Base-by-base conservation (phyloP, 2,113 vertebrate genomes). In the Mixornis gularis region DNA sequence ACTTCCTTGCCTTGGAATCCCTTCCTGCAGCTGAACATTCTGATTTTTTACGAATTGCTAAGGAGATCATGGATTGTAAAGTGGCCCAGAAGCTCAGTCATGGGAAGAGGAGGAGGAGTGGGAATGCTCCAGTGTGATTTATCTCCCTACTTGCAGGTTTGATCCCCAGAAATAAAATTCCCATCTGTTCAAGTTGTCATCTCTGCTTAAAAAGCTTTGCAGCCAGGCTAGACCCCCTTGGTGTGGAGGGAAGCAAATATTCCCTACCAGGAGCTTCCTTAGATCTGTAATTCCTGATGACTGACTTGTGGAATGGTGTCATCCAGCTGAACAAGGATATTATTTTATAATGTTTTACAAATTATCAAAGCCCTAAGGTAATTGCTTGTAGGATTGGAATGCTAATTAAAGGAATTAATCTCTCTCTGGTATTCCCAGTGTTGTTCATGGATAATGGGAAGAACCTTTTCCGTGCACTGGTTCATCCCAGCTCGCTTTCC, bases 211-310 rank as follows among this genome's bases (percentile, higher is more conserved):
- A 80, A 49, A 41, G 14, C 44, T 92, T 79, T 85, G 12, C 6
- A 49, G 49, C 13, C 17, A 10, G 34, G 16, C 30, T 19, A 8
- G 79, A 68, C 1, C 12, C 29, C 48, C 8, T 14, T 30, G 58
- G 14, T 1, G 0, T 27, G 32, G 38, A 63, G 44, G 55, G 43
- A 40, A 62, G 36, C 15, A 49, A 40, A 32, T n/a, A 36, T 38
- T 85, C 71, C 58, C 49, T 43, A 1, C 27, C 41, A 30, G 25
- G 2, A 8, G 20, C 32, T 69, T 46, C 52, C 29, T 69, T 51
- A 30, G 49, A 17, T 68, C 30, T 1, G 0, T 22, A 9, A 68
- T 32, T 56, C n/a, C 5, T 2, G n/a, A 4, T 6, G 26, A 4
- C 26, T 64, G 56, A 8, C 10, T 7, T 6, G 53, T 53, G 73